These are phyloP conservation scores for Euleptes europaea DNA, from an alignment of 2,113 vertebrate genomes.

Conservation along the genomic window DNA sequence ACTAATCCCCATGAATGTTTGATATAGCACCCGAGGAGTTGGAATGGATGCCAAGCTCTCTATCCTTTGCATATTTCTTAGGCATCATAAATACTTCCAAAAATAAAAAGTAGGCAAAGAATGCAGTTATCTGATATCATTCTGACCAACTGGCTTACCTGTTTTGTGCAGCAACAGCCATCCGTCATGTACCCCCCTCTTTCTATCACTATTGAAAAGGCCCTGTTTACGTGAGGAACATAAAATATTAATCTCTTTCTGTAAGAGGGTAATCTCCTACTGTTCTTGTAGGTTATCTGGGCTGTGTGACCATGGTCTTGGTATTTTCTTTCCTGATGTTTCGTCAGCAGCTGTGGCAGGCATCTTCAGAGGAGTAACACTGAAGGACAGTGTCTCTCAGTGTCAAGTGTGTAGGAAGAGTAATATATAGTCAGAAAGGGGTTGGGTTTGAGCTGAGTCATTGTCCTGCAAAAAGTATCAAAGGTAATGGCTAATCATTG, in stretches of 20 bases:
- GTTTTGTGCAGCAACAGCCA: constrained; percentile 41
- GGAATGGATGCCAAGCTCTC: constrained; percentile 71
- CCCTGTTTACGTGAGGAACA: constrained; percentile 27
- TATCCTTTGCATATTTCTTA: constrained; percentile 62
- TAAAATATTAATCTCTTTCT: constrained; percentile 16
- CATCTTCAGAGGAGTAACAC: no score
- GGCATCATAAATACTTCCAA: constrained; percentile 39
- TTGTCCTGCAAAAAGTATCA: no score
- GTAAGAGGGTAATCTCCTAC: no score
- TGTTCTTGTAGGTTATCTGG: no score
- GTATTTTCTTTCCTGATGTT: no score
- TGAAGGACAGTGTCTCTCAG: no score
- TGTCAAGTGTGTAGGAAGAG: no score
- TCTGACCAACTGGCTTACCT: constrained; percentile 53
- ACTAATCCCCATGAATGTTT: constrained; percentile 83
- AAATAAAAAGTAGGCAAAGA: neutral
- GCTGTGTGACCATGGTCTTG: no score
- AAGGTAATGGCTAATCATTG: no score
- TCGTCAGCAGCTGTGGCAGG: no score
- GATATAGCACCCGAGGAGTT: constrained; percentile 75
- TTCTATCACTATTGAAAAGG: constrained; percentile 34
- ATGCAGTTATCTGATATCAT: constrained; percentile 24
- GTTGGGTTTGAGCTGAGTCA: no score
- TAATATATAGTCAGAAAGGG: no score
- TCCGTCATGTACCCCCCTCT: constrained; percentile 28